A percentile compares a stretch with the other conserved stretches of the same genome.
These are phyloP conservation scores for Hypotaenidia philippensis DNA, from an alignment of 2,797 vertebrate species.

Conservation along the genomic window DNA sequence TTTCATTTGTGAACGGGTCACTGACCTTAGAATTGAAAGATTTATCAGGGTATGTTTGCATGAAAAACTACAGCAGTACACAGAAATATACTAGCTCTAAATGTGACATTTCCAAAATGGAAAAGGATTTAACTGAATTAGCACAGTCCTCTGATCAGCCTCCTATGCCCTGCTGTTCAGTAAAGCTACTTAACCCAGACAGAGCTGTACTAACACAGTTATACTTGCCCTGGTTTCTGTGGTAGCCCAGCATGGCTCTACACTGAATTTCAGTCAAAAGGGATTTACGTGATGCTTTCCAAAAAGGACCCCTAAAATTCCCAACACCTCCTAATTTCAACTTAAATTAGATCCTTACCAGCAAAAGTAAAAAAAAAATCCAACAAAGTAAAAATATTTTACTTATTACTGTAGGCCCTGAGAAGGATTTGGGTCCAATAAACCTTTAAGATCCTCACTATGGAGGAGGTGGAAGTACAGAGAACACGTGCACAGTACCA, in stretches of 20 bases:
- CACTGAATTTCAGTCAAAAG: conserved; percentile 37
- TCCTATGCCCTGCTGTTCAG: conserved; percentile 67
- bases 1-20: conserved; percentile 43
- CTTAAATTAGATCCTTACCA: background rate
- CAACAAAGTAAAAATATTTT: background rate
- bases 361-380: background rate
- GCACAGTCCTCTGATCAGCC: conserved; percentile 65
- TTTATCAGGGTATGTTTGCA: conserved; percentile 54
- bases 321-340: background rate
- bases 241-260: conserved; percentile 26
- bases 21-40: conserved; percentile 43
- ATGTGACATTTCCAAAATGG: conserved; percentile 63
- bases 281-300: conserved; percentile 22
- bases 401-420: background rate
- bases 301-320: background rate
- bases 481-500: background rate
- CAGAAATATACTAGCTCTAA: conserved; percentile 13
- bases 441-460: background rate
- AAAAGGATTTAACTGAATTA: conserved; percentile 73
- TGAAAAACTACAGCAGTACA: conserved; percentile 45
- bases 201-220: conserved; percentile 57
- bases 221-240: conserved; percentile 46
- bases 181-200: conserved; percentile 67
- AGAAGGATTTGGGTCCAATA: background rate
- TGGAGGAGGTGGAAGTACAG: background rate